Evolutionary conservation across 2,888 invertebrate genomes (phyloP), one percentile per base, ranked within the genome.

Genomic region (Pseudococcus longispinus): DNA sequence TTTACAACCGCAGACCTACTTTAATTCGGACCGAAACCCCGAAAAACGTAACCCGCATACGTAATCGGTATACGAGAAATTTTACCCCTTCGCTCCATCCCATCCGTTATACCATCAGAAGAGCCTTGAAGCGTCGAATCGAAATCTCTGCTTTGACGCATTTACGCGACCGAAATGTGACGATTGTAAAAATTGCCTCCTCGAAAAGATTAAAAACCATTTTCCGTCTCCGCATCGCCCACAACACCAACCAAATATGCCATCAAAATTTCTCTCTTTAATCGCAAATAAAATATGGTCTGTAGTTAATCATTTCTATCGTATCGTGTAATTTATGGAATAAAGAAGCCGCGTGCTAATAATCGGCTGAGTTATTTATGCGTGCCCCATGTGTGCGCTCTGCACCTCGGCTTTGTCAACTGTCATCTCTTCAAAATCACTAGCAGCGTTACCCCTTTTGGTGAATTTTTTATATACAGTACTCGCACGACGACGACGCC

Each of bases 361-460:
- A 86, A 86, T 86, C 86, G 86, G 20, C 77, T 80, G 86, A 86
- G 86, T 86, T 86, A 86, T 86, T 86, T 86, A 86, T 86, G 86
- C 86, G 86, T 86, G 86, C 86, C 86, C 86, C 86, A 86, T 86
- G 86, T 86, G 86, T 46, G 77, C 77, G 77, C 86, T 86, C 80
- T 86, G 86, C 86, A 86, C 86, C 74, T 74, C 46, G 86, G 86
- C 86, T 86, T 86, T 86, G 86, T 86, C 86, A 86, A 86, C 86
- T 86, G 86, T 86, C 86, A 86, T 86, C 86, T 86, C 86, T 77
- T 77, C 85, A 74, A 80, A 86, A 86, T 86, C 86, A 77, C 86
- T 80, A 37, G 37, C 9, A 37, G 77, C 23, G 60, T 80, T 80
- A 80, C 77, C 77, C 77, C 77, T 80, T 80, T 80, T 80, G 77